phyloP scores from a whole-genome alignment of 2,888 invertebrate species.

The Buathra laborator region DNA sequence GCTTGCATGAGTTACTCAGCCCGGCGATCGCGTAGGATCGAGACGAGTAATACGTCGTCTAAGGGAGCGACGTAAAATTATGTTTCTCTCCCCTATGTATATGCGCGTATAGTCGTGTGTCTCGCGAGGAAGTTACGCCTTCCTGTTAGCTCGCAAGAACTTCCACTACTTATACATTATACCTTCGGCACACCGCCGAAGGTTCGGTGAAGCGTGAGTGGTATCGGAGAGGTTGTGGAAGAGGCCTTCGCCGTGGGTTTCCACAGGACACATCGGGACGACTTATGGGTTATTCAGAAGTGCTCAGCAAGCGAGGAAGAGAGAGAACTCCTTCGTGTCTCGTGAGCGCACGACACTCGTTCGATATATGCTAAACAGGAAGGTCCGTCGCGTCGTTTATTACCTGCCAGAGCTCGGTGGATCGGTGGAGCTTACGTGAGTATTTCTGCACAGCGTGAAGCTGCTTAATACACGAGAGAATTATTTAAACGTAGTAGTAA shows the following conservation, averaged over 20 bases:
- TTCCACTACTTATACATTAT: slow-evolving; percentile 27
- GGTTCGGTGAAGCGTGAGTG: slow-evolving; percentile 20
- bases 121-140: slow-evolving; percentile 77
- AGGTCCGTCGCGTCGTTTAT: slow-evolving; percentile 75
- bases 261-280: slow-evolving; percentile 65
- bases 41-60: slow-evolving; percentile 26
- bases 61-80: slow-evolving; percentile 44
- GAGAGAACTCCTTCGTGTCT: slow-evolving; percentile 6
- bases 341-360: slow-evolving; percentile 56
- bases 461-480: not conserved
- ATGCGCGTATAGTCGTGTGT: slow-evolving; percentile 50
- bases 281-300: slow-evolving; percentile 83
- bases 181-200: slow-evolving; percentile 2
- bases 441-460: not conserved
- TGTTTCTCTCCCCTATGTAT: slow-evolving; percentile 29
- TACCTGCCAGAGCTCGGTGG: slow-evolving; percentile 60
- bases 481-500: not conserved
- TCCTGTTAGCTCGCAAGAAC: slow-evolving; percentile 69
- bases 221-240: slow-evolving; percentile 21
- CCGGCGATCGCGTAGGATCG: not conserved
- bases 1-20: not conserved
- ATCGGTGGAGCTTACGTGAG: slow-evolving; percentile 38
- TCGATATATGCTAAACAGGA: slow-evolving; percentile 81
- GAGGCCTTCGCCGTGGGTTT: slow-evolving; percentile 29
- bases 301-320: slow-evolving; percentile 52